Evolutionary conservation across 2,113 vertebrate genomes (phyloP).

Genomic region (Python bivittatus): DNA sequence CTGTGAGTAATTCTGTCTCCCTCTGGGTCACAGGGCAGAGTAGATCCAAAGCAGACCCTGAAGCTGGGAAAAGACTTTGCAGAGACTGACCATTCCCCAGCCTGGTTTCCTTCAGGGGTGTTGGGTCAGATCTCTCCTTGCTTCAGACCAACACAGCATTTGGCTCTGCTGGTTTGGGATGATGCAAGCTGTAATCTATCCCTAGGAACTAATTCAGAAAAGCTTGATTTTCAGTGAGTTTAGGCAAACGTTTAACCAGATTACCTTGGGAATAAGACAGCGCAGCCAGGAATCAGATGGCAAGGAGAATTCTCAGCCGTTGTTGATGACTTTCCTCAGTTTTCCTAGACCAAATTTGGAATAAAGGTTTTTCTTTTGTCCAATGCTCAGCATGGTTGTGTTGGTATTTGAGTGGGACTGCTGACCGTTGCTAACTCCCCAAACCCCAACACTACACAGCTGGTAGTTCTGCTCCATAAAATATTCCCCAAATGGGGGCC

Average conservation of each 20-base stretch:
- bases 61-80: not conserved
- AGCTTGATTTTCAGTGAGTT: not conserved
- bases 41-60: not conserved
- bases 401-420: not conserved
- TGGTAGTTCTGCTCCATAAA: not conserved
- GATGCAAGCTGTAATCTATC: not conserved
- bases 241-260: not conserved
- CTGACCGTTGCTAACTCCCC: too few species aligned
- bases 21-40: not conserved
- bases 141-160: too few species aligned
- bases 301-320: not conserved
- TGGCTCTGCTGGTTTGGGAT: not conserved
- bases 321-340: not conserved
- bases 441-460: not conserved
- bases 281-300: not conserved
- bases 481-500: not conserved
- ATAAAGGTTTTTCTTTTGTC: not conserved
- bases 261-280: not conserved
- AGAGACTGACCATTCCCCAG: not conserved
- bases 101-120: not conserved
- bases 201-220: not conserved
- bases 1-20: slow-evolving; percentile 60
- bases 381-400: not conserved
- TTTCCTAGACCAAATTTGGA: not conserved
- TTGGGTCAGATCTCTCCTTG: not conserved